Conservation (phyloP, 2,797 vertebrate species). For the Rhincodon typus region DNA sequence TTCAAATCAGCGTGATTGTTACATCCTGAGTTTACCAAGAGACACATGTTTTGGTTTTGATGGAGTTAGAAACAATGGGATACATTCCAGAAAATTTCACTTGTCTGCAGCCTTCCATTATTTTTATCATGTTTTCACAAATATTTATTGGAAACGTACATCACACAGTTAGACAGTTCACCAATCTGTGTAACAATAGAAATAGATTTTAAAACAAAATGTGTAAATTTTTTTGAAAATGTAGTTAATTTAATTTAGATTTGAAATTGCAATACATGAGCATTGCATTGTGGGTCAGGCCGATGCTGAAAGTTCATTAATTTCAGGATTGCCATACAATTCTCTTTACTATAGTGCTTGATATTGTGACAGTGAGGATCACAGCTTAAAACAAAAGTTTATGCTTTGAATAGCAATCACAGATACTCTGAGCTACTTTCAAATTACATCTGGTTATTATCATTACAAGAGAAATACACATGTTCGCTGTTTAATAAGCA, state of each 20-base stretch:
- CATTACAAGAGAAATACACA: not conserved
- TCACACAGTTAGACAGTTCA: not conserved
- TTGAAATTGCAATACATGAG: not conserved
- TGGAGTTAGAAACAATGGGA: not conserved
- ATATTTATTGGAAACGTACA: not conserved
- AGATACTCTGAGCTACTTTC: not conserved
- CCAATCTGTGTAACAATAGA: not conserved
- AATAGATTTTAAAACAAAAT: not conserved
- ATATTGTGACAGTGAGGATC: not conserved
- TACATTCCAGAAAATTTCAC: not conserved
- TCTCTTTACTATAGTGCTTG: not conserved
- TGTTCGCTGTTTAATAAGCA: not conserved
- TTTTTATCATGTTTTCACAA: slow-evolving; percentile 4
- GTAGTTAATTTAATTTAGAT: not conserved
- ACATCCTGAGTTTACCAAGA: no score
- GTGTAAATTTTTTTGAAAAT: not conserved
- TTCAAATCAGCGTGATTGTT: not conserved
- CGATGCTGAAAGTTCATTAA: not conserved
- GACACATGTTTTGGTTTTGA: not conserved
- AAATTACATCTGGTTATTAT: not conserved
- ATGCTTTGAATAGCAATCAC: not conserved
- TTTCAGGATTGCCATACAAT: not conserved
- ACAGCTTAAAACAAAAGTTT: not conserved
- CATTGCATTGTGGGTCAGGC: not conserved
- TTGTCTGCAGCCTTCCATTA: not conserved